Evolutionary conservation across 1,140 invertebrate species (phyloP).

Genomic region (Papilio helenus): DNA sequence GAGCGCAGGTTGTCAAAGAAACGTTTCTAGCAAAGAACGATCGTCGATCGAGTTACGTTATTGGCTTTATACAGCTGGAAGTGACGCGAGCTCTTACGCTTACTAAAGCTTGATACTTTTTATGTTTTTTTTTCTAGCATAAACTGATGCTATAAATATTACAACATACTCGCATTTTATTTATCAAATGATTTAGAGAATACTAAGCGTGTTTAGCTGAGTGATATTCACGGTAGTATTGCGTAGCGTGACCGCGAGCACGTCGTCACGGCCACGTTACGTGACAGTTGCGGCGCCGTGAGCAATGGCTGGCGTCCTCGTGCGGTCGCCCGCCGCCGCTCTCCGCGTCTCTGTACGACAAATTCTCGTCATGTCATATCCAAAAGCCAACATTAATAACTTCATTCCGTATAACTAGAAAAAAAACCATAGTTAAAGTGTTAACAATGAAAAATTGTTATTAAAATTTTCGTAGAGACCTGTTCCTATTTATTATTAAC

Average conservation of each 20-base stretch:
- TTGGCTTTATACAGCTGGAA: neutral
- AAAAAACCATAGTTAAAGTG: too few species aligned
- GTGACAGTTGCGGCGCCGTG: constrained; percentile 47
- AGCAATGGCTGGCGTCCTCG: neutral
- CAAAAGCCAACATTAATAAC: neutral
- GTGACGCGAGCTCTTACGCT: neutral
- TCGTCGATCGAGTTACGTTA: constrained; percentile 3
- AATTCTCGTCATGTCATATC: neutral
- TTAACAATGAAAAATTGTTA: too few species aligned
- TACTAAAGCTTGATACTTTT: neutral
- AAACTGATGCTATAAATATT: neutral
- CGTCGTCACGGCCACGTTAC: constrained; percentile 47
- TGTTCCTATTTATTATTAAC: too few species aligned
- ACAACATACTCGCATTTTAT: neutral
- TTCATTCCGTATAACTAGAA: neutral
- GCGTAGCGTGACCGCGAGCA: constrained; percentile 20
- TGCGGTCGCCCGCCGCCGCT: constrained; percentile 1
- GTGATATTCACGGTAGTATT: neutral
- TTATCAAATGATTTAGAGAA: neutral
- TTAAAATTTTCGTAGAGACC: too few species aligned
- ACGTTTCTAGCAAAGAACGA: constrained; percentile 21
- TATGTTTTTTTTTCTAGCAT: neutral
- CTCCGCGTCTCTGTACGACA: neutral
- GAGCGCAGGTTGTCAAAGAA: constrained; percentile 8
- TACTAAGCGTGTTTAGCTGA: neutral